Percentiles rank a stretch among this genome's conserved stretches.
Conservation (phyloP, 2,888 invertebrate genomes). For the Nycteola revayana region DNA sequence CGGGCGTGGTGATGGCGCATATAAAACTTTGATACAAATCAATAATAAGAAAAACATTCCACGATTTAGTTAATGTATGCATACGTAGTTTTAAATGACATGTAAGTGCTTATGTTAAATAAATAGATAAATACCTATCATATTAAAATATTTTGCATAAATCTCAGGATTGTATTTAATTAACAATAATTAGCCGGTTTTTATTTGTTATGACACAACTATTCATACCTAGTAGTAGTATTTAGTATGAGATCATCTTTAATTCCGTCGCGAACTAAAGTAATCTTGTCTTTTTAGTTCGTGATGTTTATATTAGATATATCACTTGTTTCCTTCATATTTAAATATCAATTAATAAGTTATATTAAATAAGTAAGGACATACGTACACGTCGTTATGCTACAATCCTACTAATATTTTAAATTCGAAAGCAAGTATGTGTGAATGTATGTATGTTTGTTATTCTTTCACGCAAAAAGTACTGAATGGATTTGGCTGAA, state of each 20-base stretch:
- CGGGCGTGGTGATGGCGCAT: conserved; percentile 53
- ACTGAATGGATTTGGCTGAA: no score
- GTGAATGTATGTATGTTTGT: no score
- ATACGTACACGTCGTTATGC: no score
- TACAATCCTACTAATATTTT: no score
- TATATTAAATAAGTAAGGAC: no score
- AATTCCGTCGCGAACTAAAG: conserved; percentile 36
- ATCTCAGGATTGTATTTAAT: conserved; percentile 11
- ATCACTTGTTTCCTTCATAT: conserved; percentile 10
- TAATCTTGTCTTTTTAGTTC: conserved; percentile 27
- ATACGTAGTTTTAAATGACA: no score
- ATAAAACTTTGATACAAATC: conserved; percentile 39
- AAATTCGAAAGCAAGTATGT: no score
- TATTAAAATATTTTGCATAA: no score
- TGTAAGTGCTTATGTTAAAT: no score
- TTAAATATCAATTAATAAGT: conserved; percentile 1
- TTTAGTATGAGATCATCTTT: conserved; percentile 44
- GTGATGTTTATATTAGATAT: conserved; percentile 13
- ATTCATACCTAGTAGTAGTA: conserved; percentile 29
- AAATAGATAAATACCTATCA: no score
- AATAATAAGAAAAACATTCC: conserved; percentile 28
- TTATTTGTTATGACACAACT: conserved; percentile 13
- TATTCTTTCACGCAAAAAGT: no score
- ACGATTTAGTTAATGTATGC: neutral
- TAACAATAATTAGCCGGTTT: conserved; percentile 29